phyloP scores from a whole-genome alignment of 2,888 invertebrate species.

The Argyresthia goedartella region DNA sequence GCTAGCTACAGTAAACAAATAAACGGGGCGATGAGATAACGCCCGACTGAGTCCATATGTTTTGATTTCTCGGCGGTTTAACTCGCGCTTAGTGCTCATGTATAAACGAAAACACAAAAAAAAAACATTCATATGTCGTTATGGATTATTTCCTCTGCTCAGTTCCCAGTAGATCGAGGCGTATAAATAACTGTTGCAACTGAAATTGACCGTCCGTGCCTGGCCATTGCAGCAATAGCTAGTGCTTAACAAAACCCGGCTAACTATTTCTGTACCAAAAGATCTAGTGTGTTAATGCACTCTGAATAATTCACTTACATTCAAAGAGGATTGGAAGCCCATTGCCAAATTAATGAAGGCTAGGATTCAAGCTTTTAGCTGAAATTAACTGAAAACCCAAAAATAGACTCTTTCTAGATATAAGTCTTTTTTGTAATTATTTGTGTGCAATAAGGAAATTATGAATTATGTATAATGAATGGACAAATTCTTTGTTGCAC shows the following conservation, averaged over 20 bases:
- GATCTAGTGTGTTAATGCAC: conserved; percentile 14
- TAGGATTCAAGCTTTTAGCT: background rate
- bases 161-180: background rate
- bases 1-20: too few relatives aligned
- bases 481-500: too few relatives aligned
- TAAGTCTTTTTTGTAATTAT: too few relatives aligned
- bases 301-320: conserved; percentile 1
- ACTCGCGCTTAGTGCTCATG: too few relatives aligned
- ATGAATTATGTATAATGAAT: too few relatives aligned
- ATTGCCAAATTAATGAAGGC: background rate
- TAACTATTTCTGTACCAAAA: conserved; percentile 47
- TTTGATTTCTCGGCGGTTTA: too few relatives aligned
- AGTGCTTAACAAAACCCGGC: conserved; percentile 24
- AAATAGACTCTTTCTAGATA: too few relatives aligned
- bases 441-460: too few relatives aligned
- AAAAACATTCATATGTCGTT: too few relatives aligned
- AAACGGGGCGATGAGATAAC: too few relatives aligned
- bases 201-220: background rate
- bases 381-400: background rate
- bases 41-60: too few relatives aligned
- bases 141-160: background rate
- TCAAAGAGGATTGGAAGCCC: background rate
- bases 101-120: too few relatives aligned
- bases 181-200: background rate
- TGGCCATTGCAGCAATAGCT: conserved; percentile 20